Conservation (phyloP, 2,797 vertebrate species). For the Thamnophis elegans region DNA sequence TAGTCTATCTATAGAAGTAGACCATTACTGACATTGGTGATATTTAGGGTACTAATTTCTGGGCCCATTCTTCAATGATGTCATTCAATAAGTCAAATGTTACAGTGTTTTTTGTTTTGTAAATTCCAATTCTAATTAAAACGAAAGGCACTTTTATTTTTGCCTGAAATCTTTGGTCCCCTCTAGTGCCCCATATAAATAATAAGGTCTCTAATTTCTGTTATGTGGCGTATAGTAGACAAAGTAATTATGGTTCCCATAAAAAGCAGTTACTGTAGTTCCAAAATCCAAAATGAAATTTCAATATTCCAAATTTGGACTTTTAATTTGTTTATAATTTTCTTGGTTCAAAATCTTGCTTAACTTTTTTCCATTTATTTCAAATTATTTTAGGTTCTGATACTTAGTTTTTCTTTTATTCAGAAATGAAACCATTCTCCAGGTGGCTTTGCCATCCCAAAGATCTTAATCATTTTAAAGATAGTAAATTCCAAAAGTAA, state of each 20-base stretch:
- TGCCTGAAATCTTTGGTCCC: not conserved
- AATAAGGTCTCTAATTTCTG: not conserved
- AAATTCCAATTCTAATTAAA: not conserved
- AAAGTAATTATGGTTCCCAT: not conserved
- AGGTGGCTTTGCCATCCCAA: not conserved
- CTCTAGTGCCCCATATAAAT: not conserved
- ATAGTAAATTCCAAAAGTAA: too few relatives aligned
- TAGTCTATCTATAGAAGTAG: not conserved
- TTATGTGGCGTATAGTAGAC: not conserved
- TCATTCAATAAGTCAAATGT: not conserved
- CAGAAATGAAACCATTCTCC: not conserved
- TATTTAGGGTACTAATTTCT: not conserved
- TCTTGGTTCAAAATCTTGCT: not conserved
- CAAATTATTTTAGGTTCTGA: not conserved
- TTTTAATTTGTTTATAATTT: not conserved
- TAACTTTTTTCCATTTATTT: not conserved
- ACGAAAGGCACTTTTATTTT: not conserved
- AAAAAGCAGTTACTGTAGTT: not conserved
- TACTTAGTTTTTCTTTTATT: not conserved
- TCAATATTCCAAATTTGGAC: not conserved
- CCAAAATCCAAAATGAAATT: not conserved
- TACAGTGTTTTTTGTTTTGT: not conserved
- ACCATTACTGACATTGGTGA: not conserved
- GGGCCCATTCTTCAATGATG: not conserved
- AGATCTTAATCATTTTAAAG: not conserved